Evolutionary conservation across 2,888 invertebrate genomes (phyloP).

Genomic region (Amphipoea lucens): DNA sequence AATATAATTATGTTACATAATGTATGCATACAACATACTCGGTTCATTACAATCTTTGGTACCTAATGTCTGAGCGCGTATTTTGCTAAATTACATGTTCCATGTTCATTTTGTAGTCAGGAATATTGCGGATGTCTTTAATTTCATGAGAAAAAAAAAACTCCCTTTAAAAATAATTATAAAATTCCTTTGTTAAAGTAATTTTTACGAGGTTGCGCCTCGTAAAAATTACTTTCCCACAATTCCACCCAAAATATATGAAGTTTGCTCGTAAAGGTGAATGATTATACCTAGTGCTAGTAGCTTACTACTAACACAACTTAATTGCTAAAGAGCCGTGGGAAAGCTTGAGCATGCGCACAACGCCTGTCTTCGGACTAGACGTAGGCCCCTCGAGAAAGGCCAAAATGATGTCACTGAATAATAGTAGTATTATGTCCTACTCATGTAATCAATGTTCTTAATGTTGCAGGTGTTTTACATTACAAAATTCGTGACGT

Average conservation of each 20-base stretch:
- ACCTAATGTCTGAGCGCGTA: background rate
- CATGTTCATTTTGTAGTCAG: background rate
- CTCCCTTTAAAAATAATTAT: too few relatives aligned
- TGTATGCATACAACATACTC: background rate
- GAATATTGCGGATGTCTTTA: background rate
- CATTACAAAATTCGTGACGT: conserved; percentile 38
- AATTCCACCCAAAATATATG: too few relatives aligned
- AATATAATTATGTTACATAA: background rate
- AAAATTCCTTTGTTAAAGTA: too few relatives aligned
- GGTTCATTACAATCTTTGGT: background rate
- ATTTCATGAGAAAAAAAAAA: too few relatives aligned
- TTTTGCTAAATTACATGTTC: background rate
- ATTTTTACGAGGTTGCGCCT: too few relatives aligned
- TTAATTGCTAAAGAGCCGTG: background rate
- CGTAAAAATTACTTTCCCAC: too few relatives aligned
- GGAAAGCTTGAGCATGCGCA: background rate
- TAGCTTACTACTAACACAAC: background rate
- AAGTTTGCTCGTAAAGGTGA: background rate
- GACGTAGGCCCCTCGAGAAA: background rate
- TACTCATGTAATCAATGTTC: background rate
- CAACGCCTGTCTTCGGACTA: background rate
- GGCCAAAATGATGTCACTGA: background rate
- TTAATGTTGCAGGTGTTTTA: conserved; percentile 50
- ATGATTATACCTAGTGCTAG: too few relatives aligned
- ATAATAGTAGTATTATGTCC: background rate